phyloP scores from a whole-genome alignment of 2,797 vertebrate genomes.

The Micrastur ruficollis region DNA sequence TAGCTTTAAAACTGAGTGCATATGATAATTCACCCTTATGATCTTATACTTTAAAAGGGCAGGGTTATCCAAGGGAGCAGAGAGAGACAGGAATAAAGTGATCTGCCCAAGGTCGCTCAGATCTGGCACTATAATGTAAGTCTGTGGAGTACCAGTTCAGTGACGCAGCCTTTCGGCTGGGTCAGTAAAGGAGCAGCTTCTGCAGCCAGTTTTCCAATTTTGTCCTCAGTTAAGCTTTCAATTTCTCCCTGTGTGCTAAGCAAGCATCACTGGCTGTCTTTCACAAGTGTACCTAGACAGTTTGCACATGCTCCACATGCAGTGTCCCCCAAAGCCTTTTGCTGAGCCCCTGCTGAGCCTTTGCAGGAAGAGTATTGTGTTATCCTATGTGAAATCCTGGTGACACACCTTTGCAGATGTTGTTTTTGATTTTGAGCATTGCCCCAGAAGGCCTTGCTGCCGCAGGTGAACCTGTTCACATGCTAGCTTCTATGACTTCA shows the following conservation, averaged over 20 bases:
- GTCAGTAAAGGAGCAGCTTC: not conserved
- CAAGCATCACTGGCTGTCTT: not conserved
- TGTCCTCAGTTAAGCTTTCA: fast-evolving
- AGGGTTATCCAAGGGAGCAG: not conserved
- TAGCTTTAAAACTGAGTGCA: not conserved
- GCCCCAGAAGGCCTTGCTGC: not conserved
- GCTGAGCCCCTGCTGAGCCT: not conserved
- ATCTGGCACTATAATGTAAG: not conserved
- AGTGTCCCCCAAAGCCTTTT: not conserved
- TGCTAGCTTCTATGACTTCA: fast-evolving
- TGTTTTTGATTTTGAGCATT: not conserved
- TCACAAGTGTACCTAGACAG: not conserved
- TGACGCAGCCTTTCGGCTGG: not conserved
- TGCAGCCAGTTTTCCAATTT: not conserved
- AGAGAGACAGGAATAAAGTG: not conserved
- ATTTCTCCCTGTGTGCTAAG: not conserved
- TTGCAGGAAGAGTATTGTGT: not conserved
- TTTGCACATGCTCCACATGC: not conserved
- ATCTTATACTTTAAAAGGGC: not conserved
- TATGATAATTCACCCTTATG: not conserved
- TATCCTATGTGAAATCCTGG: not conserved
- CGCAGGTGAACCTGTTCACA: not conserved
- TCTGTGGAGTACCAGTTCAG: not conserved
- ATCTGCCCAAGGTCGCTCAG: not conserved
- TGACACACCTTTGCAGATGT: not conserved